phyloP scores from a whole-genome alignment of 2,113 vertebrate species.

The Chinchilla lanigera region DNA sequence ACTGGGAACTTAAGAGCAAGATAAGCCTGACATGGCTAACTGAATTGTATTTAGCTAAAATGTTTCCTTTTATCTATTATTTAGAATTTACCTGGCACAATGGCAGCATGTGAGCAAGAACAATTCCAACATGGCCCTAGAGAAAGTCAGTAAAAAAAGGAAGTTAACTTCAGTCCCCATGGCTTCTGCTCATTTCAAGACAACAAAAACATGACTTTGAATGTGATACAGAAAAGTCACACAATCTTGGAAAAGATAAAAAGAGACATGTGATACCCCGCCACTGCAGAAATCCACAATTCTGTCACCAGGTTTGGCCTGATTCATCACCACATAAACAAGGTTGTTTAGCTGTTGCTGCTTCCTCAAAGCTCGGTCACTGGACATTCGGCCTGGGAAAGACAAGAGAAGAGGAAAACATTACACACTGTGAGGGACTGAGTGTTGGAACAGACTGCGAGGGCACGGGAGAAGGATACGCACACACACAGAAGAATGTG shows the following conservation, averaged over 20 bases:
- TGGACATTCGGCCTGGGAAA: constrained; percentile 95
- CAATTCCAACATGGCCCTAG: constrained; percentile 97
- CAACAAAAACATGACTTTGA: background rate
- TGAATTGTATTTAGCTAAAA: background rate
- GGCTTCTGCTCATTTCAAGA: background rate
- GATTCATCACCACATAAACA: constrained; percentile 90
- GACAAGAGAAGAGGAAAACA: constrained; percentile 69
- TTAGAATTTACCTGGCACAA: constrained; percentile 91
- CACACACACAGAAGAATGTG: background rate
- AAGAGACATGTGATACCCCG: constrained; percentile 88
- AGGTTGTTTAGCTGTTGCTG: constrained; percentile 98
- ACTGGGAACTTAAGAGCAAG: background rate
- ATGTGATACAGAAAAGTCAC: background rate
- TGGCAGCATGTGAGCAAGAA: constrained; percentile 93
- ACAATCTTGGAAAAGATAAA: background rate
- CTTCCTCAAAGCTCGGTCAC: constrained; percentile 92
- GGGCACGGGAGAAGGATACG: background rate
- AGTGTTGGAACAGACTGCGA: too few relatives aligned
- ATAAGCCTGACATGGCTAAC: background rate
- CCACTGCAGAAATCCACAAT: constrained; percentile 99
- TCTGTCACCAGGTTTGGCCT: constrained; percentile 91
- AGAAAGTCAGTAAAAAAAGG: constrained; percentile 59
- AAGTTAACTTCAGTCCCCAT: background rate
- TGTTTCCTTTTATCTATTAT: background rate
- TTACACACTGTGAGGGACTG: background rate